Base-by-base conservation (phyloP, 2,797 vertebrate genomes). In the Limnodromus scolopaceus region DNA sequence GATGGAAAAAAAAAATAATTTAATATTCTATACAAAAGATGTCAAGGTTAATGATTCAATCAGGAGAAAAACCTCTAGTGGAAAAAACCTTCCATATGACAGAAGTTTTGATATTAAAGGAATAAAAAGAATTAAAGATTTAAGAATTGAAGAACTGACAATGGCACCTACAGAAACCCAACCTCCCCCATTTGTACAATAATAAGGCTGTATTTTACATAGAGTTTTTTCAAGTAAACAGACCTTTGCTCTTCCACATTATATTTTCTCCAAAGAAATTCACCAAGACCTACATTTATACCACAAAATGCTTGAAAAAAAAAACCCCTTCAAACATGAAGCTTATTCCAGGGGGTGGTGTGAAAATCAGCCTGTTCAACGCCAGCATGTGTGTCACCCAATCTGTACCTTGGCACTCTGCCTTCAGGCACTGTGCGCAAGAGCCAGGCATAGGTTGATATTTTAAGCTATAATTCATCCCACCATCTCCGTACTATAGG, bases 321-420 rank as follows among this genome's bases (percentile, higher is more conserved):
- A 36, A 38, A n/a, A 11, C 16, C 32, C 61, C 64, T 89, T 79
- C 66, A 49, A 94, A 68, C 36, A 70, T 4, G 65, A 75, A 96
- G 83, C 72, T 77, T 25, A 27, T 91, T 77, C 30, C 60, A 80
- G 92, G 89, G 60, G 87, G 82, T 53, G 93, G 94, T 94, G 94
- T 95, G 95, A 96, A 94, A 95, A 95, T 34, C 78, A 85, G 89
- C 75, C 93, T 70, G 68, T 53, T 94, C 54, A 32, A 54, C 15
- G 43, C 75, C 94, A 93, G 93, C 55, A 9, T 87, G 81, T 19
- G 36, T 79, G 89, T 77, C 87, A 85, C 92, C 92, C 94, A 68
- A 55, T 87, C 87, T 96, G 93, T 93, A 53, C 93, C 76, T 71
- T 96, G 94, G 96, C 95, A 77, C 83, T 24, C 36, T 94, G 95